Percentiles rank a stretch among this genome's conserved stretches.
phyloP scores from a whole-genome alignment of 2,113 vertebrate species.

The Nesogale talazaci region DNA sequence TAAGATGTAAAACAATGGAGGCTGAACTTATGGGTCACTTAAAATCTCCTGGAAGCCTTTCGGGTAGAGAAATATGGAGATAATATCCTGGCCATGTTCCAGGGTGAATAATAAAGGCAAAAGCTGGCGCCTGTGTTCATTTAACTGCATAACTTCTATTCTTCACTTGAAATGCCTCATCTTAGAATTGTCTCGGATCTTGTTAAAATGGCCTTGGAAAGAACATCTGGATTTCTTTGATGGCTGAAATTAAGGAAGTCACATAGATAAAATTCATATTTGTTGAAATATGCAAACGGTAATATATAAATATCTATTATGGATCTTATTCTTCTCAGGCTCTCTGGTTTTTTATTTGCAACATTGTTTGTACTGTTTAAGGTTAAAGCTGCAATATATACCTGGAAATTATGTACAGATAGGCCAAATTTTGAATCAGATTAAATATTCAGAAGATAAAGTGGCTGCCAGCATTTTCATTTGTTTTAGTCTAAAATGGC shows the following conservation, averaged over 20 bases:
- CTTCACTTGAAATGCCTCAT: constrained; percentile 15
- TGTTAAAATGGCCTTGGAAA: constrained; percentile 26
- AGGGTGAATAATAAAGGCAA: constrained; percentile 1
- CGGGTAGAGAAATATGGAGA: constrained; percentile 39
- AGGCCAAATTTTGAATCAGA: constrained; percentile 61
- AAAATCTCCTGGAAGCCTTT: constrained; percentile 58
- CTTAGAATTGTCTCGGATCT: constrained; percentile 11
- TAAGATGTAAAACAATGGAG: constrained; percentile 57
- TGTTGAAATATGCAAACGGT: not conserved
- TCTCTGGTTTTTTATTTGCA: constrained; percentile 52
- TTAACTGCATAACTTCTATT: constrained; percentile 29
- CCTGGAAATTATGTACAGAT: constrained; percentile 55
- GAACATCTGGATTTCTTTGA: constrained; percentile 29
- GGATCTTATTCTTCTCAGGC: constrained; percentile 45
- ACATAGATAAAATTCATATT: constrained; percentile 28
- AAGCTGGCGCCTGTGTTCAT: constrained; percentile 29
- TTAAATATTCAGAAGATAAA: constrained; percentile 71
- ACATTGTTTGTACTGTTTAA: constrained; percentile 61
- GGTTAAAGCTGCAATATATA: constrained; percentile 60
- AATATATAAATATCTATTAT: constrained; percentile 35
- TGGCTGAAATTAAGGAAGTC: constrained; percentile 43
- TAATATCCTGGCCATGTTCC: constrained; percentile 46
- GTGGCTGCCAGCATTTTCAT: constrained; percentile 61
- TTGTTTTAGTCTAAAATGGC: constrained; percentile 61
- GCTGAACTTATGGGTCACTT: constrained; percentile 44